These are phyloP conservation scores for Teleiodes luculella DNA, from an alignment of 2,888 invertebrate species.

Conservation along the genomic window DNA sequence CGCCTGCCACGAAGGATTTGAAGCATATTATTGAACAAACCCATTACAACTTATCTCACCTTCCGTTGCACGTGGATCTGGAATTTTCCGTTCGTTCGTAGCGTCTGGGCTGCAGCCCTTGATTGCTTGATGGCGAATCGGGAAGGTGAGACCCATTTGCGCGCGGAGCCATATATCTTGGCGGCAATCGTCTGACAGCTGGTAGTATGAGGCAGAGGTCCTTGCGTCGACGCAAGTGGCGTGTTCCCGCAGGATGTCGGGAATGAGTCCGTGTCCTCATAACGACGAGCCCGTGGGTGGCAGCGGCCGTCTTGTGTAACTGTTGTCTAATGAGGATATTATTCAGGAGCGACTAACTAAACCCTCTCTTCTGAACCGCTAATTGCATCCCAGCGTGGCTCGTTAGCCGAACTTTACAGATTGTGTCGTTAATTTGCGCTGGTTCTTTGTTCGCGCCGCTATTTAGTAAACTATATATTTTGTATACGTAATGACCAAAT, in stretches of 20 bases:
- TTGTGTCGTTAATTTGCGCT: constrained; percentile 46
- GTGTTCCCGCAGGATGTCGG: constrained; percentile 73
- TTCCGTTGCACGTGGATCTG: constrained; percentile 16
- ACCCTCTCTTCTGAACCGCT: constrained; percentile 45
- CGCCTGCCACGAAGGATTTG: constrained; percentile 19
- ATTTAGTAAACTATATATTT: background rate
- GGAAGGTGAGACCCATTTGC: constrained; percentile 36
- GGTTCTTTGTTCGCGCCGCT: constrained; percentile 27
- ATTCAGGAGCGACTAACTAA: constrained; percentile 57
- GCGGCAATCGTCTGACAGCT: constrained; percentile 58
- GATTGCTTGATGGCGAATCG: constrained; percentile 36
- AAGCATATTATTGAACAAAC: constrained; percentile 16
- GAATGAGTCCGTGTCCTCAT: constrained; percentile 77
- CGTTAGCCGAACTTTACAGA: constrained; percentile 52
- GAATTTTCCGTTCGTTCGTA: constrained; percentile 21
- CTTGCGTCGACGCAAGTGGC: constrained; percentile 64
- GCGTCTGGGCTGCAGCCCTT: constrained; percentile 23
- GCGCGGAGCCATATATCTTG: constrained; percentile 48
- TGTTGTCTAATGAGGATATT: constrained; percentile 66
- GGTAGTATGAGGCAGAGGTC: constrained; percentile 59
- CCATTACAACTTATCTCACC: constrained; percentile 26
- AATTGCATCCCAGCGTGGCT: constrained; percentile 52
- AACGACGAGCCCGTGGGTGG: constrained; percentile 66
- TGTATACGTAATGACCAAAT: no score
- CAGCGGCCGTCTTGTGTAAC: constrained; percentile 57